Evolutionary conservation across 2,113 vertebrate genomes (phyloP).

Genomic region (Clupea harengus): DNA sequence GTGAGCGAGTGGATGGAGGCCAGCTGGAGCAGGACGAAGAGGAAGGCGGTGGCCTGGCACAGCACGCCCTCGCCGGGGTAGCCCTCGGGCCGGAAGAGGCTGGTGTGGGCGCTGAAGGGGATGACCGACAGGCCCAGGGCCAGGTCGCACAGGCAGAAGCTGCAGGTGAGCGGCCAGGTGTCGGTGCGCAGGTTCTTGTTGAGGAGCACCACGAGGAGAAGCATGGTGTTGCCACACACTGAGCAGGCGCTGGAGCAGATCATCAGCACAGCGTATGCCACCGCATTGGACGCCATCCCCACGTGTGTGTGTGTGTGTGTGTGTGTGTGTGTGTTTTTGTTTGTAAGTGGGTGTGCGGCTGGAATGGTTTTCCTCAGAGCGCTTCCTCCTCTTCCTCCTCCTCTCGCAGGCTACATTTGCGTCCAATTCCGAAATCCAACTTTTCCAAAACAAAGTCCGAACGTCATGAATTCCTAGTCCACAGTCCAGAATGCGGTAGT

Average conservation of each 20-base stretch:
- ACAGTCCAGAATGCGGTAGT: not conserved
- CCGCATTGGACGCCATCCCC: slow-evolving; percentile 46
- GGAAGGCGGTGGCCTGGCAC: slow-evolving; percentile 67
- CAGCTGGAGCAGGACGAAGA: slow-evolving; percentile 68
- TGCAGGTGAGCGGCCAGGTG: slow-evolving; percentile 61
- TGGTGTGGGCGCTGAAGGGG: slow-evolving; percentile 61
- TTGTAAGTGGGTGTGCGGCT: not conserved
- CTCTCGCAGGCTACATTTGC: not conserved
- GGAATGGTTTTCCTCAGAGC: not conserved
- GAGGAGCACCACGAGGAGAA: slow-evolving; percentile 62
- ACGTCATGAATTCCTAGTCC: not conserved
- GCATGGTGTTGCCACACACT: slow-evolving; percentile 62
- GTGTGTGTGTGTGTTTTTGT: not conserved
- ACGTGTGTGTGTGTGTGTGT: not conserved
- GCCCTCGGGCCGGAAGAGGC: slow-evolving; percentile 42
- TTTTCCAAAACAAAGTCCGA: not conserved
- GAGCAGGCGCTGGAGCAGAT: slow-evolving; percentile 54
- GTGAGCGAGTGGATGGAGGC: slow-evolving; percentile 67
- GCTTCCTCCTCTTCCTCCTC: not conserved
- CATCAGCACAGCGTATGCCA: slow-evolving; percentile 57
- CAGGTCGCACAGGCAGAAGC: slow-evolving; percentile 68
- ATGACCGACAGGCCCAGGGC: slow-evolving; percentile 61
- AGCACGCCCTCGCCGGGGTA: slow-evolving; percentile 37
- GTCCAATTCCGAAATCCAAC: not conserved
- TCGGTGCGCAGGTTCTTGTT: slow-evolving; percentile 62